phyloP scores from a whole-genome alignment of 2,888 invertebrate genomes.

The Plebejus anna region DNA sequence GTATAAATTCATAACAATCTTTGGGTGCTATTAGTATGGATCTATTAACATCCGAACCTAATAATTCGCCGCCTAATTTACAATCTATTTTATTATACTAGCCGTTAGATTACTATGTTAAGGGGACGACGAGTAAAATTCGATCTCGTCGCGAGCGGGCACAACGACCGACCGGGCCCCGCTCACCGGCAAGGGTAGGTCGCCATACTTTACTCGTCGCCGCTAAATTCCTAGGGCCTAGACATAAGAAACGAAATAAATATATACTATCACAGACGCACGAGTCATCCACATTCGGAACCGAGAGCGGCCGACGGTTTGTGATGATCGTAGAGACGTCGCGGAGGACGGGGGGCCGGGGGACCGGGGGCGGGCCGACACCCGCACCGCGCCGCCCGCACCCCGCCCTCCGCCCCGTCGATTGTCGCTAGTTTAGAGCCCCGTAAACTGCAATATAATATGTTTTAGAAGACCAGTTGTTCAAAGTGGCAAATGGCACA shows the following conservation, averaged over 20 bases:
- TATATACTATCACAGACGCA: slow-evolving; percentile 75
- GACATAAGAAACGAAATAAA: slow-evolving; percentile 59
- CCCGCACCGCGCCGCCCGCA: not conserved
- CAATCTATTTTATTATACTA: slow-evolving; percentile 37
- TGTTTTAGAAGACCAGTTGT: too few relatives aligned
- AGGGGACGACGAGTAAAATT: slow-evolving; percentile 64
- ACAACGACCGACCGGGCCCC: not conserved
- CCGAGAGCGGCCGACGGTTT: slow-evolving; percentile 56
- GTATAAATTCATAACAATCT: slow-evolving; percentile 80
- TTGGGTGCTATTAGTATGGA: slow-evolving; percentile 72
- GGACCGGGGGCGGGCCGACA: not conserved
- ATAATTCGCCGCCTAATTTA: slow-evolving; percentile 46
- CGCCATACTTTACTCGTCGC: slow-evolving; percentile 65
- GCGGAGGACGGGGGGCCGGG: not conserved
- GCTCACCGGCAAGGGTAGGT: slow-evolving; percentile 30
- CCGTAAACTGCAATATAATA: not conserved
- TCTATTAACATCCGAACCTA: slow-evolving; percentile 59
- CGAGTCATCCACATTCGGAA: slow-evolving; percentile 65
- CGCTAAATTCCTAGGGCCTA: slow-evolving; percentile 47
- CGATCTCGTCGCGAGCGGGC: slow-evolving; percentile 39
- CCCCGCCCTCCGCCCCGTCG: not conserved
- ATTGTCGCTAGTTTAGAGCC: not conserved
- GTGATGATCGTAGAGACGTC: slow-evolving; percentile 43
- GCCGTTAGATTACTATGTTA: slow-evolving; percentile 39
- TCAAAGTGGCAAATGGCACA: too few relatives aligned